Evolutionary conservation across 1,140 invertebrate species (phyloP).

Genomic region (Lepidurus apus): DNA sequence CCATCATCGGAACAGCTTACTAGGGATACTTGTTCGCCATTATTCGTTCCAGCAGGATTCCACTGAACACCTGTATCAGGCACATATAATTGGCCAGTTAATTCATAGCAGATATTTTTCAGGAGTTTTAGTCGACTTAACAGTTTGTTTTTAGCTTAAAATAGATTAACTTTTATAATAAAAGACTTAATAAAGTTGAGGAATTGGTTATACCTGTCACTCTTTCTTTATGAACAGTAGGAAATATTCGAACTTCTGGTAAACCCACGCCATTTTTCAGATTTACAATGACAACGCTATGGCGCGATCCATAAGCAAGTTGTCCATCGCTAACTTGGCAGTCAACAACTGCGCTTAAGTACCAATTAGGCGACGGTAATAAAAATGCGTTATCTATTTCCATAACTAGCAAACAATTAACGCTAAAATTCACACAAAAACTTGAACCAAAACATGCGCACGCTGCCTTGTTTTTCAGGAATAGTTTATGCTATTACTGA

Average conservation of each 20-base stretch:
- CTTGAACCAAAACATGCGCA: background rate
- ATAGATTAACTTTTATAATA: background rate
- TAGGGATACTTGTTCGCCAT: background rate
- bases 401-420: background rate
- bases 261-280: conserved; percentile 22
- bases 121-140: conserved; percentile 2
- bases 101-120: conserved; percentile 17
- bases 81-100: conserved; percentile 1
- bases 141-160: background rate
- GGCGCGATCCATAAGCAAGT: conserved; percentile 25
- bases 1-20: conserved; percentile 4
- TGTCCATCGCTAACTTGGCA: conserved; percentile 10
- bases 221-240: conserved; percentile 26
- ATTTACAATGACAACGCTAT: conserved; percentile 25
- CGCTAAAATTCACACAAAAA: background rate
- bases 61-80: background rate
- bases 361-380: conserved; percentile 32
- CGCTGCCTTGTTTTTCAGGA: background rate
- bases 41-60: background rate
- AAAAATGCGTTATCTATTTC: conserved; percentile 7
- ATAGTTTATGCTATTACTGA: too few species aligned
- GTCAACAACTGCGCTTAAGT: conserved; percentile 28
- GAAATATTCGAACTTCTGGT: conserved; percentile 24
- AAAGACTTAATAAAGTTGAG: conserved; percentile 16
- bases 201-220: conserved; percentile 20